phyloP scores from a whole-genome alignment of 2,113 vertebrate species.

The Excalfactoria chinensis region DNA sequence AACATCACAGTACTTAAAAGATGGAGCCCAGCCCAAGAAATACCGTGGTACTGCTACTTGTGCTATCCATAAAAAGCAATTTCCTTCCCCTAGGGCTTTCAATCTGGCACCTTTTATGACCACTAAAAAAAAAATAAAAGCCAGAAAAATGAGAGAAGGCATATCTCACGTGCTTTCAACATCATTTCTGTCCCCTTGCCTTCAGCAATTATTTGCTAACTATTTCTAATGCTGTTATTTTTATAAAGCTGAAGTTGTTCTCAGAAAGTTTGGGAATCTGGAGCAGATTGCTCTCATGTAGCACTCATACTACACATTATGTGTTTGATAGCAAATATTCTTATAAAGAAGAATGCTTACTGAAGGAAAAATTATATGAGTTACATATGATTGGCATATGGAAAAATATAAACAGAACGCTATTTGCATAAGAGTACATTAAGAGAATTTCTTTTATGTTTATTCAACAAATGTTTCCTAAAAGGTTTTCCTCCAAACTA shows the following conservation, averaged over 20 bases:
- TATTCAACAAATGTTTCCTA: conserved; percentile 77
- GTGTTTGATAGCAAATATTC: conserved; percentile 14
- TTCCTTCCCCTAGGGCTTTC: not conserved
- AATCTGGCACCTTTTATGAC: not conserved
- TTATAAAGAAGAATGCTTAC: not conserved
- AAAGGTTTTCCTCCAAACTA: conserved; percentile 77
- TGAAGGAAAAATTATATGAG: conserved; percentile 34
- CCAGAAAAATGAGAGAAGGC: not conserved
- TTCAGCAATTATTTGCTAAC: conserved; percentile 2
- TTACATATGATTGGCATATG: conserved; percentile 44
- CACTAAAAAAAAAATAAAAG: not conserved
- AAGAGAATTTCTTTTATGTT: conserved; percentile 64
- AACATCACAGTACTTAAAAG: not conserved
- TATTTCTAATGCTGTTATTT: not conserved
- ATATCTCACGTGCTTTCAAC: not conserved
- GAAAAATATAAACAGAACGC: conserved; percentile 60
- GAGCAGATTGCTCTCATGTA: not conserved
- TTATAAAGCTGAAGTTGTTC: not conserved
- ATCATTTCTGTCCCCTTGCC: not conserved
- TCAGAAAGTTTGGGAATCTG: not conserved
- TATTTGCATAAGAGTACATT: conserved; percentile 53
- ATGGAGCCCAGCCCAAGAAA: not conserved
- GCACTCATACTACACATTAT: not conserved
- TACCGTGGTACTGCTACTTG: not conserved
- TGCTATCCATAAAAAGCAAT: not conserved